Conservation (phyloP, 2,113 vertebrate genomes). For the Ochotona princeps region DNA sequence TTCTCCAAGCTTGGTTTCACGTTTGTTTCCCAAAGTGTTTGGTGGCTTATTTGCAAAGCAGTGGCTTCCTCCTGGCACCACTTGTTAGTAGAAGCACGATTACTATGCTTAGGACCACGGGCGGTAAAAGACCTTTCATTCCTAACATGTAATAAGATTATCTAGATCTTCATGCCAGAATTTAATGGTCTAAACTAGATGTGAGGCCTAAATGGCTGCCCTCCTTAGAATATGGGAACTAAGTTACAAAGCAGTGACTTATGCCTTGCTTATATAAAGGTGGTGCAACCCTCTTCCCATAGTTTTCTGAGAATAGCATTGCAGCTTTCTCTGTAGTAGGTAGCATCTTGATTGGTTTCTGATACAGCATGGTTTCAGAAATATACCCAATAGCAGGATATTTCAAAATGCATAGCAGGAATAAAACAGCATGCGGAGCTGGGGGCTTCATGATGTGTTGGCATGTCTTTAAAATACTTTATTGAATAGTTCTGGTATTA, state of each 20-base stretch:
- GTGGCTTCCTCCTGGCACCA: rapidly evolving
- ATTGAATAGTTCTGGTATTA: too few relatives aligned
- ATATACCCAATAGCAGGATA: rapidly evolving
- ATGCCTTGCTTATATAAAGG: rapidly evolving
- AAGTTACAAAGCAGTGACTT: background rate
- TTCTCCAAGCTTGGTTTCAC: rapidly evolving
- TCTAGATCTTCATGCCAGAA: background rate
- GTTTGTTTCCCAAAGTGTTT: background rate
- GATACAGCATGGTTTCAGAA: background rate
- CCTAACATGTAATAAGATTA: background rate
- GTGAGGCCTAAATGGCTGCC: background rate
- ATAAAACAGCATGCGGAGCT: background rate
- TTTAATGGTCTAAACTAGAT: background rate
- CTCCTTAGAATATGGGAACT: background rate
- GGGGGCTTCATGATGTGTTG: background rate
- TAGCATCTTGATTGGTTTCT: background rate
- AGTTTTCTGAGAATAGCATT: conserved; percentile 30
- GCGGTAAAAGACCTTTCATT: background rate
- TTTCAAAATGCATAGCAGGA: background rate
- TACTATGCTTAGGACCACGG: too few relatives aligned
- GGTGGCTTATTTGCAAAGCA: too few relatives aligned
- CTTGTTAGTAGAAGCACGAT: background rate
- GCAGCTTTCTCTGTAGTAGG: background rate
- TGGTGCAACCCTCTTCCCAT: background rate
- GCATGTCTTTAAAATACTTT: background rate